Percentiles rank a stretch among this genome's conserved stretches.
Conservation (phyloP, 2,113 vertebrate genomes). For the Gasterosteus nipponicus region DNA sequence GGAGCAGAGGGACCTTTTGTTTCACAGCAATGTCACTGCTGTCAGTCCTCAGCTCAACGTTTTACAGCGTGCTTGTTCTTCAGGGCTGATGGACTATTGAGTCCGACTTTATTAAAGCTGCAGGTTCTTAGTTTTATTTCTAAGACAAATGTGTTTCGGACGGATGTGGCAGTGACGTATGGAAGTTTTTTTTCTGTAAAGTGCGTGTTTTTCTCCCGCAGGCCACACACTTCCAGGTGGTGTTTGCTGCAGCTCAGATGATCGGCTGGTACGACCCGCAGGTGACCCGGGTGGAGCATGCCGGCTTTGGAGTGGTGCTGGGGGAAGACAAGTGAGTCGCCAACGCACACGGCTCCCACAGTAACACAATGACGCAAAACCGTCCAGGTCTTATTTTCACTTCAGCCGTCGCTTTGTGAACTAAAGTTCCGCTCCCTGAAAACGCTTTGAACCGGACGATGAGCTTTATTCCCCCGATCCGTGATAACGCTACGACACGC, state of each 20-base stretch:
- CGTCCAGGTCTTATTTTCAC: no score
- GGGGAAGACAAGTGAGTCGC: constrained; percentile 95
- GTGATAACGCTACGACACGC: no score
- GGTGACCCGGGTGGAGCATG: constrained; percentile 90
- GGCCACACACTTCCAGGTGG: constrained; percentile 88
- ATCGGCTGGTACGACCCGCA: constrained; percentile 95
- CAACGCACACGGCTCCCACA: background rate
- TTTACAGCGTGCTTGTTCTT: background rate
- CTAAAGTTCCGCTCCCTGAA: no score
- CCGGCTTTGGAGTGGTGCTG: constrained; percentile 94
- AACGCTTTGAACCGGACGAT: no score
- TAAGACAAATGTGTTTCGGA: background rate
- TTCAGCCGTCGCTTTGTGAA: no score
- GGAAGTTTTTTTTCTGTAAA: background rate
- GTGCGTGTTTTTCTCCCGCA: constrained; percentile 51
- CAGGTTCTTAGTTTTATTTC: no score
- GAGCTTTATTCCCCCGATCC: no score
- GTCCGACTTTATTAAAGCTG: background rate
- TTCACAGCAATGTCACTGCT: background rate
- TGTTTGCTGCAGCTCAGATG: constrained; percentile 91
- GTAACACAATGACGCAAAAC: no score
- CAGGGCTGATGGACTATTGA: background rate
- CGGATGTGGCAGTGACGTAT: background rate
- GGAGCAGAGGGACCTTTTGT: constrained; percentile 4
- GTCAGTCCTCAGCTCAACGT: background rate